Evolutionary conservation across 2,888 invertebrate species (phyloP).

Genomic region (Sphaeridia pumilis): DNA sequence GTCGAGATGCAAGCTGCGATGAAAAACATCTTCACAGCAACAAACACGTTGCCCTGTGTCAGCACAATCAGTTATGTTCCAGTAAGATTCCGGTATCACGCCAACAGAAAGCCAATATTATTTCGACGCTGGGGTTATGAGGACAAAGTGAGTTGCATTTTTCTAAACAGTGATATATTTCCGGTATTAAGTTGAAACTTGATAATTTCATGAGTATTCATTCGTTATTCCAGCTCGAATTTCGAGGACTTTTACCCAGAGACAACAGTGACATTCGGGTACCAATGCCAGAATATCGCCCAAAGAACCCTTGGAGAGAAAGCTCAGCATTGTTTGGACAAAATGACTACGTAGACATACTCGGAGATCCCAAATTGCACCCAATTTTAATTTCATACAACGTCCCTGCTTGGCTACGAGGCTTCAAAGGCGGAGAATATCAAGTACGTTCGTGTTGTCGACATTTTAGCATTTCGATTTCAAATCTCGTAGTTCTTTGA

Average conservation of each 20-base stretch:
- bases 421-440: conserved; percentile 74
- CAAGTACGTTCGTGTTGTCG: conserved; percentile 52
- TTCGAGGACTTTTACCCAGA: conserved; percentile 58
- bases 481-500: too few relatives aligned
- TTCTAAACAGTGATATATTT: too few relatives aligned
- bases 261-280: conserved; percentile 42
- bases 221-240: conserved; percentile 24
- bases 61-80: too few relatives aligned
- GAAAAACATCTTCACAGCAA: too few relatives aligned
- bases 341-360: conserved; percentile 93
- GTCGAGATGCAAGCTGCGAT: too few relatives aligned
- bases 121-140: conserved; percentile 59
- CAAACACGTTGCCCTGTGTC: too few relatives aligned
- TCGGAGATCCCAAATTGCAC: conserved; percentile 70
- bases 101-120: conserved; percentile 51
- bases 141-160: conserved; percentile 53
- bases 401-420: conserved; percentile 80
- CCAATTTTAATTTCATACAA: conserved; percentile 74
- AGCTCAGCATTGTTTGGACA: conserved; percentile 79
- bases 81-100: conserved; percentile 50
- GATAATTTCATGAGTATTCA: too few relatives aligned
- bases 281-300: conserved; percentile 56
- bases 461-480: too few relatives aligned
- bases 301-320: conserved; percentile 61
- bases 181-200: too few relatives aligned